Evolutionary conservation across 2,113 vertebrate genomes (phyloP).

Genomic region (Microcebus lehilahytsara): DNA sequence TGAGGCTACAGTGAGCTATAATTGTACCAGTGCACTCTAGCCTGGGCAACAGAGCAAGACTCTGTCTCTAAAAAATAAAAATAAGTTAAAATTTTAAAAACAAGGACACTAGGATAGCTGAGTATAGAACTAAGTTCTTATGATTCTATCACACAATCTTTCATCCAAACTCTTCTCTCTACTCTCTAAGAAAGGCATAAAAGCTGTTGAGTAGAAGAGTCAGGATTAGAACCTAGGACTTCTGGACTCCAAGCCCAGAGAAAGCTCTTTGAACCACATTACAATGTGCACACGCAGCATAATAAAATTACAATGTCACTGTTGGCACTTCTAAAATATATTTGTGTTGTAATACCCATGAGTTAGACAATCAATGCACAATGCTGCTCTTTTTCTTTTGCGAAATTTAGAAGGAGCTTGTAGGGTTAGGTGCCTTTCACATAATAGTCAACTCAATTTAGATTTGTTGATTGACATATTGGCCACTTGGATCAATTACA

Average conservation of each 20-base stretch:
- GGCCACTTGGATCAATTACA: conserved; percentile 59
- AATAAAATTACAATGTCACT: neutral
- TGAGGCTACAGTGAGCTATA: too few species aligned
- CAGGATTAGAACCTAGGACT: neutral
- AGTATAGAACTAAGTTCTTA: neutral
- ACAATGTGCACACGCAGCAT: neutral
- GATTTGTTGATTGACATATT: conserved; percentile 56
- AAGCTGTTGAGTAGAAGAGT: neutral
- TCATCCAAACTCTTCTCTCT: neutral
- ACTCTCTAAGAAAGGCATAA: neutral
- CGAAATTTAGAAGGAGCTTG: conserved; percentile 55
- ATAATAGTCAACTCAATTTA: conserved; percentile 54
- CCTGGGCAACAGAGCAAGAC: too few species aligned
- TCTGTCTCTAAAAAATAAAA: neutral
- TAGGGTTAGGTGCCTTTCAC: conserved; percentile 7
- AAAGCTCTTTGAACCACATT: neutral
- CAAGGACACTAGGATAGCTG: neutral
- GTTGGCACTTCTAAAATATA: neutral
- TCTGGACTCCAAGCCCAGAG: neutral
- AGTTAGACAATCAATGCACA: conserved; percentile 47
- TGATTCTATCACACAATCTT: neutral
- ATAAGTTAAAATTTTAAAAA: neutral
- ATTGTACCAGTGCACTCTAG: too few species aligned
- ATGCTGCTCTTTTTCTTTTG: neutral
- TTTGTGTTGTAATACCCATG: neutral